phyloP scores from a whole-genome alignment of 2,888 invertebrate genomes.

The Drosophila rubida region DNA sequence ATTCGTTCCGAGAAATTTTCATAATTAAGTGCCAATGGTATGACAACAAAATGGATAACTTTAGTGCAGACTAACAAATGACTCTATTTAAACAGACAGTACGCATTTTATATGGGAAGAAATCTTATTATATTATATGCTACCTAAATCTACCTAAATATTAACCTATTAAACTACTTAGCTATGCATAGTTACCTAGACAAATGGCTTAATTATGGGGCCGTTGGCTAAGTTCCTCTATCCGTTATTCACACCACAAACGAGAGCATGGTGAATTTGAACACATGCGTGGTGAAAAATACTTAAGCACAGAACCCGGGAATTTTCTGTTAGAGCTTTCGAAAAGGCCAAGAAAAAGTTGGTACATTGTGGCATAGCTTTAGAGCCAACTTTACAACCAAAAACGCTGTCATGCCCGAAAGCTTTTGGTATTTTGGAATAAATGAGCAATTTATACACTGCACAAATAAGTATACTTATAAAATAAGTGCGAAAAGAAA shows the following conservation, averaged over 20 bases:
- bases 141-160: too few species aligned
- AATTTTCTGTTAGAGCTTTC: background rate
- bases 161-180: too few species aligned
- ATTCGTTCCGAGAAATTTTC: background rate
- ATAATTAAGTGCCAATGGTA: background rate
- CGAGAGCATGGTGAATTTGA: background rate
- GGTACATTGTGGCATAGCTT: background rate
- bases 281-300: background rate
- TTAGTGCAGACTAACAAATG: background rate
- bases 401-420: background rate
- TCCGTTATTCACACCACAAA: background rate
- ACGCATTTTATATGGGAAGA: too few species aligned
- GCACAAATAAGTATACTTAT: too few species aligned
- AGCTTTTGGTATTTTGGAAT: too few species aligned
- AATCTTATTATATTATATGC: too few species aligned
- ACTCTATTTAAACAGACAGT: too few species aligned
- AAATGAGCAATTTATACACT: too few species aligned
- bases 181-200: background rate
- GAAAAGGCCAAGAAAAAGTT: background rate
- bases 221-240: background rate
- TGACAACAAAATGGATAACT: background rate
- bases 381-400: conserved; percentile 21
- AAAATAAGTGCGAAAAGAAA: too few species aligned
- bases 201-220: background rate
- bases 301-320: background rate